Evolutionary conservation across 1,140 invertebrate species (phyloP).

Genomic region (Anastatus disparis): DNA sequence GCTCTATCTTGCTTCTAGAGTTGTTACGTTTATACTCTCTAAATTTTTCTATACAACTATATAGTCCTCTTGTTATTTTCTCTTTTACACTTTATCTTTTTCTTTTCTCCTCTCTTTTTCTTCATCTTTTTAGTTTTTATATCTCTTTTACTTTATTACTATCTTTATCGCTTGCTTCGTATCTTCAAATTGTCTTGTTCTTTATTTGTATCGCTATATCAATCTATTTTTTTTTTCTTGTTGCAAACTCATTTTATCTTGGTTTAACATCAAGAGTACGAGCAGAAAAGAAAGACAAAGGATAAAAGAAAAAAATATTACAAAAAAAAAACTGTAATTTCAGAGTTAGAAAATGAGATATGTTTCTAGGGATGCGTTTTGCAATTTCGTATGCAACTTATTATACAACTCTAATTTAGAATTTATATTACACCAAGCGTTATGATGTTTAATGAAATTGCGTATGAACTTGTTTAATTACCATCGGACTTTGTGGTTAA

Average conservation of each 20-base stretch:
- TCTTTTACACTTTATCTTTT: neutral
- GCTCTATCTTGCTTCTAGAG: neutral
- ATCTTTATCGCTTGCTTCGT: constrained; percentile 2
- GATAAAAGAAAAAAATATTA: neutral
- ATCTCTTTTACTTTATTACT: constrained; percentile 17
- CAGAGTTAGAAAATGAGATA: neutral
- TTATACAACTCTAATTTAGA: no score
- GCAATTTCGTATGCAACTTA: neutral
- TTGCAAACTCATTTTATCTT: constrained; percentile 14
- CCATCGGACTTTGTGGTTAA: no score
- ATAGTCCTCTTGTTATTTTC: neutral
- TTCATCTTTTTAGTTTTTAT: constrained; percentile 10
- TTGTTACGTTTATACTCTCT: neutral
- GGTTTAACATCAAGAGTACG: neutral
- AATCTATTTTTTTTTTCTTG: neutral
- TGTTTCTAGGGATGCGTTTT: neutral
- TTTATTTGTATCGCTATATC: neutral
- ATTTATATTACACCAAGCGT: no score
- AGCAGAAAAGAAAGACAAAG: no score
- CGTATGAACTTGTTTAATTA: no score
- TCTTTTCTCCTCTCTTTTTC: constrained; percentile 29
- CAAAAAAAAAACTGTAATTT: constrained; percentile 16
- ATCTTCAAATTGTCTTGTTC: constrained; percentile 14
- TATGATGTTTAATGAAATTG: no score
- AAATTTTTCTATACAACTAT: neutral